Percentiles rank a stretch among this genome's conserved stretches.
These are phyloP conservation scores for Cantharis flavilabris DNA, from an alignment of 2,888 invertebrate genomes.

Conservation along the genomic window DNA sequence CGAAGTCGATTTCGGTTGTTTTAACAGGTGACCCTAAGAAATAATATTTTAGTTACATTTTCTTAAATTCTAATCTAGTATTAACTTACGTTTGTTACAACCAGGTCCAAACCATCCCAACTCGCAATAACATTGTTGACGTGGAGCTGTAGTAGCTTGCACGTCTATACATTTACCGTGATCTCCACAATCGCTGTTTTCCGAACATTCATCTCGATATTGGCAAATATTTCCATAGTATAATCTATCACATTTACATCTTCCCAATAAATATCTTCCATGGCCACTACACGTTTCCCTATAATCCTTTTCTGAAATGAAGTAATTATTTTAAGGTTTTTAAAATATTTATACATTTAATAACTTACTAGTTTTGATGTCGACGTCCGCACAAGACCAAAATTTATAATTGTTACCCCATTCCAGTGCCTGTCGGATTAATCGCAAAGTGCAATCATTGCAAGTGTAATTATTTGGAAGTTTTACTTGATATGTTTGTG, in stretches of 20 bases:
- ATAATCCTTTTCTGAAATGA: conserved; percentile 69
- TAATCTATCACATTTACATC: conserved; percentile 81
- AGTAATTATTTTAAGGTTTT: not conserved
- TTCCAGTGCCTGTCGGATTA: conserved; percentile 89
- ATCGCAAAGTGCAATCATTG: conserved; percentile 84
- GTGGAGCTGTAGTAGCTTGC: conserved; percentile 79
- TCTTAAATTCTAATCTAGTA: not conserved
- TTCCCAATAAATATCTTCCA: conserved; percentile 77
- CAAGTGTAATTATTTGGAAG: conserved; percentile 85
- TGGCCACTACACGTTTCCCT: conserved; percentile 84
- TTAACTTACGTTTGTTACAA: conserved; percentile 77
- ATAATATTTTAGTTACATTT: not conserved
- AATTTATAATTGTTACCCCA: conserved; percentile 84
- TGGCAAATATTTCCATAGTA: conserved; percentile 85
- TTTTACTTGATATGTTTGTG: conserved; percentile 79
- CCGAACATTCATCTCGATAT: conserved; percentile 85
- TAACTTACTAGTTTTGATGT: conserved; percentile 69
- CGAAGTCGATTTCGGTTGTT: conserved; percentile 72
- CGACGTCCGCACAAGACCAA: conserved; percentile 96
- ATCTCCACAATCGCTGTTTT: conserved; percentile 83
- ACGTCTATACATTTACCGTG: conserved; percentile 85
- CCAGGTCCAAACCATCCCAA: conserved; percentile 85
- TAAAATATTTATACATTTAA: not conserved
- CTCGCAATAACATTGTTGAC: conserved; percentile 87
- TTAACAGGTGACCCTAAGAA: conserved; percentile 75